Base-by-base conservation (phyloP, 1,140 invertebrate species). In the Pristionchus pacificus region DNA sequence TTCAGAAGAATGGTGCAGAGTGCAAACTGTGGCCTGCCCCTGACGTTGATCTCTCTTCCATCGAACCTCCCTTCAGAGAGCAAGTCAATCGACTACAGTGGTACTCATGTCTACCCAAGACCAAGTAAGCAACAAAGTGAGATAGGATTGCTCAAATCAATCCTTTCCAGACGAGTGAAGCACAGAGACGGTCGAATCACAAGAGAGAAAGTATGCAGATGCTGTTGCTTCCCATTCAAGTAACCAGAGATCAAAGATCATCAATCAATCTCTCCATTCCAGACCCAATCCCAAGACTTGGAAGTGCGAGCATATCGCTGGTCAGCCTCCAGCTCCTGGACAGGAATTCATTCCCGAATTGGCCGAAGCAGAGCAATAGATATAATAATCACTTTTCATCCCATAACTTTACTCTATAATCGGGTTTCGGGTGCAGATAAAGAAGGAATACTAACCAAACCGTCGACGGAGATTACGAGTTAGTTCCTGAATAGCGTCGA, bases 211-310 rank as follows among this genome's bases (percentile, higher is more conserved):
- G 77, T 80, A 13, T 84, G 81, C 69, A 68, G 81, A 19, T 83
- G 81, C 65, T 83, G 82, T 69, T 84, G 81, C 63, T 83, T 79
- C 65, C 80, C 81, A 60, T 83, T 84, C 77, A 72, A 19, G 38
- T 49, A 49, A n/a, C n/a, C n/a, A n/a, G n/a, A n/a, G n/a, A n/a
- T n/a, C n/a, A n/a, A n/a, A n/a, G n/a, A n/a, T n/a, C n/a, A n/a
- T n/a, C n/a, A n/a, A n/a, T n/a, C n/a, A n/a, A n/a, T n/a, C n/a
- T n/a, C n/a, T n/a, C n/a, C n/a, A n/a, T n/a, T n/a, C 6, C 38
- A 49, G 68, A 1, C 72, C 77, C 2, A 77, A 77, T 74, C 76
- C 72, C 19, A 70, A 74, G 28, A 84, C 79, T 6, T 81, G 79
- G 61, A 74, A 78, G 60, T 82, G 81, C 67, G 81, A 82, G 66